Percentiles rank a stretch among this genome's conserved stretches.
Conservation (phyloP, 2,113 vertebrate species). For the Strix uralensis region DNA sequence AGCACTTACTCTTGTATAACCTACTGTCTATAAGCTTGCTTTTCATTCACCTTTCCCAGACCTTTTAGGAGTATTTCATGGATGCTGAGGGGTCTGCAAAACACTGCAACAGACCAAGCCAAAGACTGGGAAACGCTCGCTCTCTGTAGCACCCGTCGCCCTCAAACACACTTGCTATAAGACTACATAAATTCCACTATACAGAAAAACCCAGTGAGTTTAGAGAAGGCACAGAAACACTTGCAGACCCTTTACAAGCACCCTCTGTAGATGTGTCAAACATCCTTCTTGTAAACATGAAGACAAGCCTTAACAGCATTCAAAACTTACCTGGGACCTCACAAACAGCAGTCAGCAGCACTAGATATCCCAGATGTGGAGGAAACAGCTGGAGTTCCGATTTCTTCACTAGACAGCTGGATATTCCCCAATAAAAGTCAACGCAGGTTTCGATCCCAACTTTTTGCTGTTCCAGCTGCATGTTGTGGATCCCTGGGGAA, state of each 20-base stretch:
- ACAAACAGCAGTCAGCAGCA: background rate
- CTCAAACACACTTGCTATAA: background rate
- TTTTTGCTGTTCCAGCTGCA: slow-evolving; percentile 17
- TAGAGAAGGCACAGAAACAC: background rate
- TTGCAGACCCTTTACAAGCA: background rate
- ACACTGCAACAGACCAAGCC: background rate
- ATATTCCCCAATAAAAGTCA: slow-evolving; percentile 37
- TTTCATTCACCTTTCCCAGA: background rate
- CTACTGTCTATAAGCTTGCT: background rate
- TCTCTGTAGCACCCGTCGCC: background rate
- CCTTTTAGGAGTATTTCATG: background rate
- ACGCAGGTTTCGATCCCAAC: background rate
- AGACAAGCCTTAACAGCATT: background rate
- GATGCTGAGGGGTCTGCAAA: background rate
- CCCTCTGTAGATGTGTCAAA: background rate
- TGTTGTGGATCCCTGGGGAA: background rate
- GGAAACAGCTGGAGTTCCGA: slow-evolving; percentile 37
- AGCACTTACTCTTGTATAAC: background rate
- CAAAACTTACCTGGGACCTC: slow-evolving; percentile 38
- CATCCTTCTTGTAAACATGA: background rate
- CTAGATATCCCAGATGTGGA: slow-evolving; percentile 1
- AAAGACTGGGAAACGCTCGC: background rate
- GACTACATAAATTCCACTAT: background rate
- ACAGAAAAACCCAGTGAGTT: background rate
- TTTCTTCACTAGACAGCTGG: slow-evolving; percentile 18